Percentiles rank a stretch among this genome's conserved stretches.
Evolutionary conservation across 2,797 vertebrate species (phyloP).

Genomic region (Diplodus sargus): DNA sequence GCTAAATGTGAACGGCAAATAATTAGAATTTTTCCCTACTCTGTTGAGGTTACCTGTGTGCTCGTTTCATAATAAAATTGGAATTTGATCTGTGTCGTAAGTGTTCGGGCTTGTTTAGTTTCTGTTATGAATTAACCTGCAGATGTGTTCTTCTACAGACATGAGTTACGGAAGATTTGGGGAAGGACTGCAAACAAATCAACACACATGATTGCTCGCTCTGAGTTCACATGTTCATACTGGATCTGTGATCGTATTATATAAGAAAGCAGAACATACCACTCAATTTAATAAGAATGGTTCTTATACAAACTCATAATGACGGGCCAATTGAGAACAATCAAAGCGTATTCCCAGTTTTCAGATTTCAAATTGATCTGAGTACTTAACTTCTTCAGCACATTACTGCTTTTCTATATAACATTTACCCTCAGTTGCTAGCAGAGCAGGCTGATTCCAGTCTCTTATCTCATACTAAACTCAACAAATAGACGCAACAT

Average conservation of each 20-base stretch:
- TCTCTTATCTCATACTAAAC: constrained; percentile 19
- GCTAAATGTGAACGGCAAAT: neutral
- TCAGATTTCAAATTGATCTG: neutral
- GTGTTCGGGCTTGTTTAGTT: neutral
- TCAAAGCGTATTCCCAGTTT: neutral
- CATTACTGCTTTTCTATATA: neutral
- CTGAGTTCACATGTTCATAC: neutral
- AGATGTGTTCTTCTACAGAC: neutral
- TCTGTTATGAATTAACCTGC: neutral
- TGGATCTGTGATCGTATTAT: neutral
- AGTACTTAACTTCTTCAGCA: neutral
- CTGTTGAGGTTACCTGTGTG: constrained; percentile 29
- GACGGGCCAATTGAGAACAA: neutral
- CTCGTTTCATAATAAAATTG: constrained; percentile 46
- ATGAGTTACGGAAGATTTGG: neutral
- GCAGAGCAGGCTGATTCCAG: constrained; percentile 3
- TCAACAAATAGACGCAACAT: constrained; percentile 17
- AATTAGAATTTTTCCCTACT: neutral
- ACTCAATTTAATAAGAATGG: neutral
- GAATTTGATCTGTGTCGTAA: constrained; percentile 3
- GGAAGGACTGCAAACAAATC: neutral
- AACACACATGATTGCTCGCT: neutral
- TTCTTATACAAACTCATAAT: neutral
- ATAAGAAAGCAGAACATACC: neutral
- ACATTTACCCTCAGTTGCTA: constrained; percentile 1